Evolutionary conservation across 35 echinoderm and acorn worm genomes (phyloP).

Genomic region (Heliocidaris erythrogramma): DNA sequence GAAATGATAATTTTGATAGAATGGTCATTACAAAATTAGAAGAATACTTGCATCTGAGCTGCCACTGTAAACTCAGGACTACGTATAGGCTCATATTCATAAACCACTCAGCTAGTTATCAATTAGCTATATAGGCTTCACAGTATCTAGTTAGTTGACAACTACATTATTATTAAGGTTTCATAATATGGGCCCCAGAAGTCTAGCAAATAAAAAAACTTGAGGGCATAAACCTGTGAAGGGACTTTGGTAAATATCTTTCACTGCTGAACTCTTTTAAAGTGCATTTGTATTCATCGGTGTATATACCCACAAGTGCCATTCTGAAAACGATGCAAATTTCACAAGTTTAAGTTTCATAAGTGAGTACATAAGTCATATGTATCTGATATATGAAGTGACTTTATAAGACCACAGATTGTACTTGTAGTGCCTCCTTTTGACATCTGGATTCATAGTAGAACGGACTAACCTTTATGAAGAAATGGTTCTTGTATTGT

Average conservation of each 20-base stretch:
- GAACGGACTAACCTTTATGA: too few relatives aligned
- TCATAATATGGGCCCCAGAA: not conserved
- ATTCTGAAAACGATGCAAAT: not conserved
- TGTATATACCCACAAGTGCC: not conserved
- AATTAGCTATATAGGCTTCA: not conserved
- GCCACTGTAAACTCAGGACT: not conserved
- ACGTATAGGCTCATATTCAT: not conserved
- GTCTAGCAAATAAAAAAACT: not conserved
- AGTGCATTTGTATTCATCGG: constrained; percentile 6
- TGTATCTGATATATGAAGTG: not conserved
- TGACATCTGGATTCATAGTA: not conserved
- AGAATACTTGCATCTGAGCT: not conserved
- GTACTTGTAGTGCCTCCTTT: not conserved
- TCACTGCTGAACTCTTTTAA: not conserved
- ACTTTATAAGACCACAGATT: not conserved
- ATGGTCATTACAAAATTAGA: not conserved
- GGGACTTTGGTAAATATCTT: not conserved
- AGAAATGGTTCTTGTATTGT: too few relatives aligned
- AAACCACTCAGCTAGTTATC: not conserved
- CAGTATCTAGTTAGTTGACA: not conserved
- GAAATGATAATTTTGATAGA: not conserved
- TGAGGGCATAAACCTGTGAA: not conserved
- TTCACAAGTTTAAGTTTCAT: not conserved
- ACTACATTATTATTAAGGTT: not conserved
- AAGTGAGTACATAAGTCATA: not conserved